Evolutionary conservation across 2,888 invertebrate genomes (phyloP), one percentile per base, ranked within the genome.

Genomic region (Tenthredo distinguenda): DNA sequence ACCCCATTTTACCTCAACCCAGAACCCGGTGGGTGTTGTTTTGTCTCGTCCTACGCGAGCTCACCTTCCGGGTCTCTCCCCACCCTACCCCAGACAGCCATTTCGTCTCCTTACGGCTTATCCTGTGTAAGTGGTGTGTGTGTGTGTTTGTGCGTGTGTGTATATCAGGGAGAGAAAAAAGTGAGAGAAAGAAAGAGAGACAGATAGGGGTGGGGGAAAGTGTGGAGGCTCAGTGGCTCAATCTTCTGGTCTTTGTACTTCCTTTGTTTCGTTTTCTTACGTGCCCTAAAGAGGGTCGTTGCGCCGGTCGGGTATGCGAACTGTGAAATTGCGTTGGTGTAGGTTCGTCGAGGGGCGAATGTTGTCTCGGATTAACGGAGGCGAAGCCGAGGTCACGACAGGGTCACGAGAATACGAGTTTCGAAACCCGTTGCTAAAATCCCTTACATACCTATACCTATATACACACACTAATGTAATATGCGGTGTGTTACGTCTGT

Each of bases 281-380:
- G 77, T 77, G 47, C 76, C 50, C 76, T 31, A 77, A 77, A 77
- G 77, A 77, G 77, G 77, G 77, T 77, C 77, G 77, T 77, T 77
- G 77, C 77, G 77, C 77, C 77, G 26, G 18, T 15, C 68, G 31
- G 34, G 34, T 68, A 68, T 34, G 34, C 68, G 74, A 43, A 74
- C 40, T 40, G 74, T 74, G 74, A 40, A 43, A 74, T 55, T 31
- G 77, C 47, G 31, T 77, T 55, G 77, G 50, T 77, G 55, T 77
- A 77, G 77, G 50, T 77, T 77, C 74, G 74, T 40, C 37, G 18
- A 21, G 18, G 74, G 74, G 40, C n/a, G 21, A 74, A 74, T 21
- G 74, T 74, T n/a, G 21, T 43, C 40, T 43, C 43, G 74, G 43
- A 31, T 74, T 74, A 43, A 74, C 74, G 40, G 74, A 74, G 74